These are phyloP conservation scores for Poecilia latipinna DNA, from an alignment of 2,113 vertebrate species.

Conservation along the genomic window DNA sequence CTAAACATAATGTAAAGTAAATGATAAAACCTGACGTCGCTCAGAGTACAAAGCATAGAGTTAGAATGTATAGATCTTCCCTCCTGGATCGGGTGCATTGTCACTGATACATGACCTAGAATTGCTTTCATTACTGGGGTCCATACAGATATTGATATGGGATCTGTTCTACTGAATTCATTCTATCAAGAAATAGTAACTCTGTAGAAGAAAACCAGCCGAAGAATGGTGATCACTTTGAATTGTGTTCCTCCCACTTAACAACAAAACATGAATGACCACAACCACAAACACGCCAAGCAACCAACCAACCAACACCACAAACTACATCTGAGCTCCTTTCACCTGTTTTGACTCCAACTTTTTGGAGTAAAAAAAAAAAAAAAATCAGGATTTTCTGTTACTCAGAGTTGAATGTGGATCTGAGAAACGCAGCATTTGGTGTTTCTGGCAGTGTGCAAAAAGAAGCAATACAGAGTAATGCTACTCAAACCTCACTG, in stretches of 20 bases:
- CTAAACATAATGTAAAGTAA: too few species aligned
- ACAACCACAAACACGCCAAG: neutral
- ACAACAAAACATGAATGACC: neutral
- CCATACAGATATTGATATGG: too few species aligned
- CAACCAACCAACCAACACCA: neutral
- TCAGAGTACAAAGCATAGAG: too few species aligned
- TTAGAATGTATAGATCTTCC: too few species aligned
- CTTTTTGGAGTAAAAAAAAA: too few species aligned
- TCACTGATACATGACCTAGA: too few species aligned
- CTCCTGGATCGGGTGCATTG: too few species aligned
- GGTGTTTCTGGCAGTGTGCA: neutral
- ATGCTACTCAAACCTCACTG: neutral
- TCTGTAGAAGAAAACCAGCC: neutral
- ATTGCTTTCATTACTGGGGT: too few species aligned
- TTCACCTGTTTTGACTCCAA: neutral
- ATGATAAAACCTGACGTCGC: too few species aligned
- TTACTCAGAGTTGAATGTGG: neutral
- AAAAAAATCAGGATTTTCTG: neutral
- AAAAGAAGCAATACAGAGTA: neutral
- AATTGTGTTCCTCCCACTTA: neutral
- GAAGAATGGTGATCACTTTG: neutral
- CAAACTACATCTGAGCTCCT: neutral
- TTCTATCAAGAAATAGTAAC: neutral
- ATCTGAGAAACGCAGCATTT: neutral
- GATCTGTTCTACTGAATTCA: too few species aligned